Conservation (phyloP, 2,888 invertebrate genomes). For the Cosmia trapezina region DNA sequence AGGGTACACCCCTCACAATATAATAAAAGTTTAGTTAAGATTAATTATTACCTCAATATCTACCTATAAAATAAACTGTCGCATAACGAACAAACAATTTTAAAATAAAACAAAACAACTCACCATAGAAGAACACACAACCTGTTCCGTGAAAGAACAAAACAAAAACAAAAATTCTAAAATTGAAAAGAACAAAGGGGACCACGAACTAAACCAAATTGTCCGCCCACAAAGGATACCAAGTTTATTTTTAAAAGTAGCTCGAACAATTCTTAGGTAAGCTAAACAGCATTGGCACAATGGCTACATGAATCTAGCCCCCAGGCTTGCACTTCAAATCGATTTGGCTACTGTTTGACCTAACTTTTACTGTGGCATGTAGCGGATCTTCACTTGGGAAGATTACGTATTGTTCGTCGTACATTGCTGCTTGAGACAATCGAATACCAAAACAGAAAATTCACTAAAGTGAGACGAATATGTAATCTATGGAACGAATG, state of each 20-base stretch:
- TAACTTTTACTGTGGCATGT: slow-evolving; percentile 57
- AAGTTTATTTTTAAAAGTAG: slow-evolving; percentile 75
- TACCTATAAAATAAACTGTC: background rate
- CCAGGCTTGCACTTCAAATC: slow-evolving; percentile 74
- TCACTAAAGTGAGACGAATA: too few species aligned
- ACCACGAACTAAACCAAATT: slow-evolving; percentile 64
- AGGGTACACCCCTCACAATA: background rate
- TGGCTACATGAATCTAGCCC: slow-evolving; percentile 72
- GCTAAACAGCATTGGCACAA: slow-evolving; percentile 74
- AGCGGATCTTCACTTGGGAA: background rate
- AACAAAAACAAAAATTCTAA: slow-evolving; percentile 41
- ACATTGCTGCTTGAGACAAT: slow-evolving; percentile 49
- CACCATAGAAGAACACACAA: slow-evolving; percentile 19
- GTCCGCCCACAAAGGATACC: slow-evolving; percentile 69
- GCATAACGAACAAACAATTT: background rate
- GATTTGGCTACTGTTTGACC: slow-evolving; percentile 80
- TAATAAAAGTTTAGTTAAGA: too few species aligned
- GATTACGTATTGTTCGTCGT: slow-evolving; percentile 19
- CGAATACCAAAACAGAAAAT: background rate
- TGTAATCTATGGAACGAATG: background rate
- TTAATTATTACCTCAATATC: too few species aligned
- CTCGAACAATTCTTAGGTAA: slow-evolving; percentile 73
- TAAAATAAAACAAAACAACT: slow-evolving; percentile 17
- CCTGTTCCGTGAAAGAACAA: slow-evolving; percentile 26
- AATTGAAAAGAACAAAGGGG: slow-evolving; percentile 65